These are phyloP conservation scores for Anoncus sp. DNA, from an alignment of 2,888 invertebrate species.

Conservation along the genomic window DNA sequence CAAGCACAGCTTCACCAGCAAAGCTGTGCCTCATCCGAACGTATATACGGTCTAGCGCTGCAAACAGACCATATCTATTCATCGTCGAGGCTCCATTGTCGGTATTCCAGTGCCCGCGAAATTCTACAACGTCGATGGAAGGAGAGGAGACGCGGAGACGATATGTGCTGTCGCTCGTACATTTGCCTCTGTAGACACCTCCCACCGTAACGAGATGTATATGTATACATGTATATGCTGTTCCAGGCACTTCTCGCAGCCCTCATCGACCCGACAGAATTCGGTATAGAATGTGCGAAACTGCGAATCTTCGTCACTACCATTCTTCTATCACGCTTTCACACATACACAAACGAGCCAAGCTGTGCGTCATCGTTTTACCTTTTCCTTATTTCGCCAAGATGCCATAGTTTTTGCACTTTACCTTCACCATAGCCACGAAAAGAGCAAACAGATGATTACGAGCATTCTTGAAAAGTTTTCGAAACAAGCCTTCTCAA, in stretches of 20 bases:
- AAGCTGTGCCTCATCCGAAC: constrained; percentile 47
- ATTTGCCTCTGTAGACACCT: constrained; percentile 6
- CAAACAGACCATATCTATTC: constrained; percentile 76
- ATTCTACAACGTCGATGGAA: constrained; percentile 69
- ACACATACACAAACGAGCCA: constrained; percentile 17
- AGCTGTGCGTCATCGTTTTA: constrained; percentile 1
- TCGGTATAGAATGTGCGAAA: constrained; percentile 14
- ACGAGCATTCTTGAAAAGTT: constrained; percentile 18
- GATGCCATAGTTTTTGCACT: background rate
- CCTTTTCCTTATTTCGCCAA: constrained; percentile 5
- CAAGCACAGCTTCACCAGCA: constrained; percentile 6
- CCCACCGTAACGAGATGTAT: background rate
- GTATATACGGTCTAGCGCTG: constrained; percentile 63
- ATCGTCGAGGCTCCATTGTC: constrained; percentile 73
- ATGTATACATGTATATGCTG: background rate
- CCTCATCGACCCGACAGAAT: constrained; percentile 8
- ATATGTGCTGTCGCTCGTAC: constrained; percentile 25
- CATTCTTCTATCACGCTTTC: constrained; percentile 1
- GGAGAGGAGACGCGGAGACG: constrained; percentile 35
- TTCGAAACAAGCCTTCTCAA: constrained; percentile 1
- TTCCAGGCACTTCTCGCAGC: background rate
- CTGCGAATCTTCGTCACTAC: constrained; percentile 24
- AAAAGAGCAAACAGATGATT: constrained; percentile 10
- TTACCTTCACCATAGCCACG: background rate
- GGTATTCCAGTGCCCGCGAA: constrained; percentile 70